Base-by-base conservation (phyloP, 1,140 invertebrate species). In the Carcinoscorpius rotundicauda region DNA sequence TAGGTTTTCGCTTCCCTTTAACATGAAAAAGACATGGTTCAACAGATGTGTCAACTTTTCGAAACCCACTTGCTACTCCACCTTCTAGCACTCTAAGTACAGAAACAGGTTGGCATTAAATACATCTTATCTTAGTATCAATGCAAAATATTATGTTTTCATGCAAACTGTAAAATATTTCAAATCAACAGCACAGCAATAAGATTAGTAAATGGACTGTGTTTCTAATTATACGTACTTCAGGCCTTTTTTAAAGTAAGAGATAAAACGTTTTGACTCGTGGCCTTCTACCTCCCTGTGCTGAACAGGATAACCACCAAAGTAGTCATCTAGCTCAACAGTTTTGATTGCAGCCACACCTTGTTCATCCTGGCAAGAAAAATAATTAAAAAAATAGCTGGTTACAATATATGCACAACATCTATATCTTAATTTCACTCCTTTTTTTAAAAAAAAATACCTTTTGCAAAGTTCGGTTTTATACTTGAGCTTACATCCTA, bases 341-440 rank as follows among this genome's bases (percentile, higher is more conserved):
- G 89, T 85, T 70, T 89, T 82, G 66, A 92, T 91, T 9, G 91
- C 91, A 3, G 90, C 91, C 11, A 89, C 83, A n/a, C 89, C 91
- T 6, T 86, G 82, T 77, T 94, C 91, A 80, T 94, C 91, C 78
- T 88, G 86, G 29, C 2, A 29, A 29, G 29, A 29, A 29, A 29
- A 29, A 29, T 29, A 29, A 29, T 29, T 29, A 29, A 29, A 29
- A 29, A 29, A 29, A 1, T 29, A 29, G 29, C 29, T 29, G 29
- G 29, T 29, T 29, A 29, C 29, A 29, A 29, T 29, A 29, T 29
- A 29, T 29, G 29, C 29, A 29, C 29, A 29, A 29, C 29, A 29
- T 29, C 29, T 29, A 29, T 29, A 29, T 29, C 29, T 29, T 29
- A 29, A 29, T 29, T 29, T 29, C 29, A 29, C 29, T 29, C 29